Conservation (phyloP, 2,113 vertebrate genomes). For the Psittacara wagleri region DNA sequence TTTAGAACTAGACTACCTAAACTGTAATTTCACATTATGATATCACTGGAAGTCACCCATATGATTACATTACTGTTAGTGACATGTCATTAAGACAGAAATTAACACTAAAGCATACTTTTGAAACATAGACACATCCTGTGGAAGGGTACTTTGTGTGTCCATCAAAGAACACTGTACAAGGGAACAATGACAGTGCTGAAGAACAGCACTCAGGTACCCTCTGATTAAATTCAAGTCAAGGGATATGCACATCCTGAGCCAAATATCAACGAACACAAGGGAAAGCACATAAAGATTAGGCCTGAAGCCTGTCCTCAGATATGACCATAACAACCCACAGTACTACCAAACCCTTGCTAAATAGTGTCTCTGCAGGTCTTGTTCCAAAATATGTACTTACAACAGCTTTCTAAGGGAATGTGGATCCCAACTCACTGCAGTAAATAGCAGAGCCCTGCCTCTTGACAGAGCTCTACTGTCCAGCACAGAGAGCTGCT, state of each 20-base stretch:
- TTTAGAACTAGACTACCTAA: background rate
- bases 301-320: background rate
- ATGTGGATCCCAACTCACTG: fast-evolving
- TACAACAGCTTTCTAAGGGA: background rate
- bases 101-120: background rate
- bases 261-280: background rate
- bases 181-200: background rate
- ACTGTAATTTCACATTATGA: background rate
- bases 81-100: background rate
- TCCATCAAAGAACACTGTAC: background rate
- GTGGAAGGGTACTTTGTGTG: background rate
- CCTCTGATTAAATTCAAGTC: background rate
- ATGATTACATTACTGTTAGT: background rate
- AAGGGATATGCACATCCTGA: background rate
- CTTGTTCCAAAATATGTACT: background rate
- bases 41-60: background rate
- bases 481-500: background rate
- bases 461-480: background rate
- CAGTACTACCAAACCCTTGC: background rate
- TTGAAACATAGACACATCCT: background rate
- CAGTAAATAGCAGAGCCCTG: background rate
- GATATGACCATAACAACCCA: background rate
- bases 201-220: background rate
- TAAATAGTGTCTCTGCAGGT: background rate
- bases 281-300: background rate